Evolutionary conservation across 2,797 vertebrate genomes (phyloP).

Genomic region (Phoebastria nigripes): DNA sequence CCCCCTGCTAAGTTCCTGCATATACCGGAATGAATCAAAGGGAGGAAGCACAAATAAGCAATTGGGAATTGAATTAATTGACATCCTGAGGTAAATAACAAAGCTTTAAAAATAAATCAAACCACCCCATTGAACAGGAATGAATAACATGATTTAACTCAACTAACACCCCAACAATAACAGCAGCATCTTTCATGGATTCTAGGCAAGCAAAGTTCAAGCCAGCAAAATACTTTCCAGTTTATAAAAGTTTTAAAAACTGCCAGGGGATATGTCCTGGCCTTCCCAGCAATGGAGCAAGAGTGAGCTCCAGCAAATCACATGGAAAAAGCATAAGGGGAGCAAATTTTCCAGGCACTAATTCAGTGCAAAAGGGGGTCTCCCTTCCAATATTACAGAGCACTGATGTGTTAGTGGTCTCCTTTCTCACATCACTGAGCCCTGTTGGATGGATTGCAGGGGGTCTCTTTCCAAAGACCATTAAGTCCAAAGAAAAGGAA

Average conservation of each 20-base stretch:
- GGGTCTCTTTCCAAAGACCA: slow-evolving; percentile 12
- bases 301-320: slow-evolving; percentile 46
- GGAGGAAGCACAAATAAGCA: background rate
- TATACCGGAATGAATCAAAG: background rate
- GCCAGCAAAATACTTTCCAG: slow-evolving; percentile 75
- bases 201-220: slow-evolving; percentile 36
- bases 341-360: slow-evolving; percentile 64
- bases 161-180: slow-evolving; percentile 28
- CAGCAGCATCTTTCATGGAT: slow-evolving; percentile 29
- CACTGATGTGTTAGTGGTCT: slow-evolving; percentile 6
- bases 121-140: background rate
- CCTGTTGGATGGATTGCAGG: background rate
- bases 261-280: slow-evolving; percentile 65
- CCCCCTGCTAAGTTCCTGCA: background rate
- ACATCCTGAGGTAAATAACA: background rate
- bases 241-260: slow-evolving; percentile 70
- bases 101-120: background rate
- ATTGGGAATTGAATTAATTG: background rate
- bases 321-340: slow-evolving; percentile 64
- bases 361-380: slow-evolving; percentile 48
- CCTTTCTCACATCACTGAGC: background rate
- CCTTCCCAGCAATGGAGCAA: slow-evolving; percentile 36
- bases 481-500: background rate
- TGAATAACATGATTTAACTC: background rate
- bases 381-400: slow-evolving; percentile 43